Conservation (phyloP, 2,888 invertebrate species). For the Strigamia transsilvanica region DNA sequence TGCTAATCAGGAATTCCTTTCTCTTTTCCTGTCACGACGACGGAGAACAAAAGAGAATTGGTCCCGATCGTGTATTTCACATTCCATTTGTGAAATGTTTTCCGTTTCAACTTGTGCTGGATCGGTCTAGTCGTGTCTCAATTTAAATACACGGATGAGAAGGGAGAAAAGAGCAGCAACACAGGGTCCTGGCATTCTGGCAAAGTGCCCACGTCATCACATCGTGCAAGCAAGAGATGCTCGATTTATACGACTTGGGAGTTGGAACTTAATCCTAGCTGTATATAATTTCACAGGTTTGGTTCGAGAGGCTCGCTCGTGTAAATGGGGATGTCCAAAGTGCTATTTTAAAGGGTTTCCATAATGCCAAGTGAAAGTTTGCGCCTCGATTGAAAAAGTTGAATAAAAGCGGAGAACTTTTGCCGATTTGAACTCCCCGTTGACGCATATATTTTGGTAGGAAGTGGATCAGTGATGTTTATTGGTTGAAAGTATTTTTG, state of each 20-base stretch:
- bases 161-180: neutral
- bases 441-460: neutral
- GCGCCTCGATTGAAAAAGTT: neutral
- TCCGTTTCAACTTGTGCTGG: slow-evolving; percentile 28
- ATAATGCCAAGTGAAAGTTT: slow-evolving; percentile 14
- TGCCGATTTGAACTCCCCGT: neutral
- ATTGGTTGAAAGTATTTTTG: neutral
- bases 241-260: slow-evolving; percentile 30
- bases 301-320: slow-evolving; percentile 1
- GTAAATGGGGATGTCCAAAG: neutral
- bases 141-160: slow-evolving; percentile 27
- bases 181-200: neutral
- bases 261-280: slow-evolving; percentile 38
- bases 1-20: slow-evolving; percentile 38
- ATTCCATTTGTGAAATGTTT: slow-evolving; percentile 34
- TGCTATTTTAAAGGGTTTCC: slow-evolving; percentile 6
- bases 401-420: neutral
- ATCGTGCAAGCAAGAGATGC: neutral
- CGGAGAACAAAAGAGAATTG: slow-evolving; percentile 20
- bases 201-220: slow-evolving; percentile 29
- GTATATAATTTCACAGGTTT: slow-evolving; percentile 31
- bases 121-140: slow-evolving; percentile 26
- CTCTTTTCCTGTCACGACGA: slow-evolving; percentile 36
- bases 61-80: slow-evolving; percentile 38
- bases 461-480: too few relatives aligned